Evolutionary conservation across 1,140 invertebrate species (phyloP).

Genomic region (Pachyrhynchus sulphureomaculatus): DNA sequence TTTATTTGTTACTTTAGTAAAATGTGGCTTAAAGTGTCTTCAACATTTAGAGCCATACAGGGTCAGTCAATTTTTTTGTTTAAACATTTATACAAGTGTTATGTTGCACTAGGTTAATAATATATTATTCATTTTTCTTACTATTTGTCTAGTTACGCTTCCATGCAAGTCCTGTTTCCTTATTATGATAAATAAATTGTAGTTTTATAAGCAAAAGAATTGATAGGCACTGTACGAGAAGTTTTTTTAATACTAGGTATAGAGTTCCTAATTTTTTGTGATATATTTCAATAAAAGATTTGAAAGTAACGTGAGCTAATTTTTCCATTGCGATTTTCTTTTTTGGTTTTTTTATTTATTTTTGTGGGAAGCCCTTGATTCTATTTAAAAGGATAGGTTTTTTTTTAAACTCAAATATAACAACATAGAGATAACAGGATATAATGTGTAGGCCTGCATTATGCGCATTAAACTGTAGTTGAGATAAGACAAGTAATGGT

Average conservation of each 20-base stretch:
- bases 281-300: slow-evolving; percentile 42
- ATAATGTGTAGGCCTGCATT: too few species aligned
- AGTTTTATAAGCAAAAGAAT: not conserved
- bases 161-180: too few species aligned
- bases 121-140: too few species aligned
- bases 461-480: too few species aligned
- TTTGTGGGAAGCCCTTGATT: not conserved
- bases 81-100: too few species aligned
- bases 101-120: too few species aligned
- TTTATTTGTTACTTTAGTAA: slow-evolving; percentile 36
- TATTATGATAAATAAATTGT: not conserved
- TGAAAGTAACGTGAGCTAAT: slow-evolving; percentile 44
- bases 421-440: too few species aligned
- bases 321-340: slow-evolving; percentile 39
- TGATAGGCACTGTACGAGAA: not conserved
- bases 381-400: too few species aligned
- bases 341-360: slow-evolving; percentile 4
- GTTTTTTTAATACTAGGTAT: slow-evolving; percentile 3
- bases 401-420: too few species aligned
- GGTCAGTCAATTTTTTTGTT: not conserved
- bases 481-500: too few species aligned
- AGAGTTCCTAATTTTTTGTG: slow-evolving; percentile 31
- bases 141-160: too few species aligned
- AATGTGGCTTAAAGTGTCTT: slow-evolving; percentile 16
- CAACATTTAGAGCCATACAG: slow-evolving; percentile 9